Conservation (phyloP, 1,140 invertebrate species). For the Diorhabda elongata region DNA sequence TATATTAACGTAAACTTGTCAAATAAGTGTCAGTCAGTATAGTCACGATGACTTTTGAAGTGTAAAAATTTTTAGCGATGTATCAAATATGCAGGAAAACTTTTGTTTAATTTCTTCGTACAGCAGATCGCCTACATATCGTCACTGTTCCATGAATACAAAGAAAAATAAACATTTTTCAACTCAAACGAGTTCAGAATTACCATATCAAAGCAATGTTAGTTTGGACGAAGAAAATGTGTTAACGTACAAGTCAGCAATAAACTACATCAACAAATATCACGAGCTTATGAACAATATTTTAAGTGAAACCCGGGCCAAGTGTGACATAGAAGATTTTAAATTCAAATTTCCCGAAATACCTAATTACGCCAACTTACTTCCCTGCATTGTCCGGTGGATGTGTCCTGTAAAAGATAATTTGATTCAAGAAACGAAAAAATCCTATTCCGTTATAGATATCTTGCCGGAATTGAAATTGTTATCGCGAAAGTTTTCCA, state of each 20-base stretch:
- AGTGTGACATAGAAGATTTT: background rate
- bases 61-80: background rate
- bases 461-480: background rate
- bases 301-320: background rate
- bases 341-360: conserved; percentile 11
- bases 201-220: background rate
- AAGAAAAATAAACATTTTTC: background rate
- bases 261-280: conserved; percentile 5
- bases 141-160: background rate
- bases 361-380: background rate
- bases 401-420: background rate
- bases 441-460: background rate
- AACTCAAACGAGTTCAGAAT: background rate
- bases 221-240: conserved; percentile 8
- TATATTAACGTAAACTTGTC: no score
- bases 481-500: background rate
- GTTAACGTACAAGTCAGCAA: background rate
- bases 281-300: conserved; percentile 4
- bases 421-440: background rate
- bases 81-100: background rate
- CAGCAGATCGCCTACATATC: background rate
- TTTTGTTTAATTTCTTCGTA: background rate
- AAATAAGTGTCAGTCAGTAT: no score
- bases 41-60: no score
- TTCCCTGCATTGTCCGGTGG: background rate